These are phyloP conservation scores for Nyctibius grandis DNA, from an alignment of 2,797 vertebrate genomes.

Conservation along the genomic window DNA sequence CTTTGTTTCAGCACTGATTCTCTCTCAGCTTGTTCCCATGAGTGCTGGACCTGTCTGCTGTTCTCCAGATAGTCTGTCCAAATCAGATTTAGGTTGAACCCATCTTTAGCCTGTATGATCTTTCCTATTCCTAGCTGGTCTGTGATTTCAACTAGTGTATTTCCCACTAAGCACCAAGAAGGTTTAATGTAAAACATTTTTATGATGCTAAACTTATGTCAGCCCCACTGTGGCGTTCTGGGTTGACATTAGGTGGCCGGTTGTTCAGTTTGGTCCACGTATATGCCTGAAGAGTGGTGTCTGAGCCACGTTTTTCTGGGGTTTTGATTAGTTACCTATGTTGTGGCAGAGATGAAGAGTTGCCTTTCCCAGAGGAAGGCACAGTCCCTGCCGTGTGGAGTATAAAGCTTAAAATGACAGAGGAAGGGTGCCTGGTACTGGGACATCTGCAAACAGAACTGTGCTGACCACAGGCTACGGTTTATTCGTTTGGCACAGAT, in stretches of 20 bases:
- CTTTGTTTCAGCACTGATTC: neutral
- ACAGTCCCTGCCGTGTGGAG: neutral
- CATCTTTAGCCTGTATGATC: neutral
- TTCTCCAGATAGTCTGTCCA: neutral
- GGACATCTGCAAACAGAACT: neutral
- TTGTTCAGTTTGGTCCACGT: neutral
- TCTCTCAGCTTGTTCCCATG: neutral
- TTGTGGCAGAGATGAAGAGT: neutral
- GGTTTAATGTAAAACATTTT: constrained; percentile 24
- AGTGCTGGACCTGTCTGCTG: neutral
- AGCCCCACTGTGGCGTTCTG: neutral
- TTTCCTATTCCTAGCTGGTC: constrained; percentile 1
- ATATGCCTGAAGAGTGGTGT: neutral
- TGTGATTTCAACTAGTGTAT: neutral
- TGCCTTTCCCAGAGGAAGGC: neutral
- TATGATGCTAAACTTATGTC: neutral
- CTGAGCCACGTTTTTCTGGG: neutral
- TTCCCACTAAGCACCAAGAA: neutral
- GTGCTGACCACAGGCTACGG: neutral
- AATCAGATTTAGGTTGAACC: neutral
- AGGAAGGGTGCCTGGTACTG: neutral
- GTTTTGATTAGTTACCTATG: neutral
- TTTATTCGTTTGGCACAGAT: neutral
- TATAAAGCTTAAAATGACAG: neutral
- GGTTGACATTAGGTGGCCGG: neutral